A percentile compares a stretch with the other conserved stretches of the same genome.
These are phyloP conservation scores for Acridotheres tristis DNA, from an alignment of 2,797 vertebrate genomes.

Conservation along the genomic window DNA sequence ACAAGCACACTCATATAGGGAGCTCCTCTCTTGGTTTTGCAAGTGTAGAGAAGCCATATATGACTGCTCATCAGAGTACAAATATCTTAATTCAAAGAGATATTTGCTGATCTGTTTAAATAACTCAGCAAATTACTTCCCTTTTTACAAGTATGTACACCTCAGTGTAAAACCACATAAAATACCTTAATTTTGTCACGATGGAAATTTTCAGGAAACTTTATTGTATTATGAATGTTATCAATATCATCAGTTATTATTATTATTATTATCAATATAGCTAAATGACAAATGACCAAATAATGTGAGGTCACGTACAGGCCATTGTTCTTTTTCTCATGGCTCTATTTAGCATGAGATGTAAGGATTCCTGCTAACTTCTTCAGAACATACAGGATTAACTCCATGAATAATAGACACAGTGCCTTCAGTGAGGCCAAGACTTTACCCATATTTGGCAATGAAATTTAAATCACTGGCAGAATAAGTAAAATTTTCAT, in stretches of 20 bases:
- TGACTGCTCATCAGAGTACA: neutral
- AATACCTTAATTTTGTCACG: neutral
- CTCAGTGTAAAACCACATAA: neutral
- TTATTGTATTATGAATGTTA: neutral
- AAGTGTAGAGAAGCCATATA: neutral
- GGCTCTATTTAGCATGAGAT: neutral
- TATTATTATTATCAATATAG: neutral
- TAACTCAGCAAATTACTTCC: neutral
- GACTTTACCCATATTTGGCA: neutral
- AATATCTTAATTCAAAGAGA: neutral
- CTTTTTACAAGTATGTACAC: neutral
- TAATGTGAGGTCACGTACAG: neutral
- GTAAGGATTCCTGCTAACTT: neutral
- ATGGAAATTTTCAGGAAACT: neutral
- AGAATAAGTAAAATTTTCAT: neutral
- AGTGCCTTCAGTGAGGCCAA: neutral
- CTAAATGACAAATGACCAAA: neutral
- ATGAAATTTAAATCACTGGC: neutral
- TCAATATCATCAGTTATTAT: neutral
- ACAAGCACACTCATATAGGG: neutral
- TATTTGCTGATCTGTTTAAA: neutral
- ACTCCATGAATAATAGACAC: neutral
- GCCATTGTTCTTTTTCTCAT: neutral
- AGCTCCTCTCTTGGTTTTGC: neutral
- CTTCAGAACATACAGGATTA: neutral